These are phyloP conservation scores for Ormyrus pomaceus DNA, from an alignment of 2,888 invertebrate genomes.

Conservation along the genomic window DNA sequence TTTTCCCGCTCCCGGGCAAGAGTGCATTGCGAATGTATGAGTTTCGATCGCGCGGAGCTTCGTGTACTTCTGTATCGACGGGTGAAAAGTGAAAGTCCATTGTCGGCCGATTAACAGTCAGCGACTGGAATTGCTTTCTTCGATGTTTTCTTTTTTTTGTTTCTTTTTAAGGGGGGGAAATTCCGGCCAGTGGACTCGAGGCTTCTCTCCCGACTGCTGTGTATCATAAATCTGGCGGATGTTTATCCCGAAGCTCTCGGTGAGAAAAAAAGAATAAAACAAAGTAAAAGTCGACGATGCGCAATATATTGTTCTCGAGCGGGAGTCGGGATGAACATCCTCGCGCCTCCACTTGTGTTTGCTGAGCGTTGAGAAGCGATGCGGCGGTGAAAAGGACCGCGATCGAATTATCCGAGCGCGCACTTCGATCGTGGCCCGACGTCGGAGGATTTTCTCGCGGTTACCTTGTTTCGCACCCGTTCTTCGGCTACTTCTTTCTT, in stretches of 20 bases:
- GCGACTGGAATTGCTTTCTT: too few species aligned
- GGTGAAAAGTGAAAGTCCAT: constrained; percentile 54
- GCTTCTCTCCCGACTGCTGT: too few species aligned
- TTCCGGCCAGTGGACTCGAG: too few species aligned
- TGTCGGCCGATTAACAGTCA: constrained; percentile 18
- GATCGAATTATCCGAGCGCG: constrained; percentile 63
- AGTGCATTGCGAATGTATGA: constrained; percentile 3
- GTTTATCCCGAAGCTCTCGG: neutral
- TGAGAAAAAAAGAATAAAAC: neutral
- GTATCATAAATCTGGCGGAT: too few species aligned
- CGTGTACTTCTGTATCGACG: constrained; percentile 5
- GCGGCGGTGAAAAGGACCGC: constrained; percentile 59
- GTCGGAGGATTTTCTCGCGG: neutral
- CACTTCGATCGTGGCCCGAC: constrained; percentile 69
- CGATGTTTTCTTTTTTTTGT: too few species aligned
- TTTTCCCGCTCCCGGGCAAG: neutral
- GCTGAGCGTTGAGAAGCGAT: too few species aligned
- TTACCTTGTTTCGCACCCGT: neutral
- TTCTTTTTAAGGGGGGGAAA: too few species aligned
- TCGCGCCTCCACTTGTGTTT: too few species aligned
- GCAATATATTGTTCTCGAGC: constrained; percentile 7
- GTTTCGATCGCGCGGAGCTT: constrained; percentile 1
- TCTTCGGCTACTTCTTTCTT: constrained; percentile 58
- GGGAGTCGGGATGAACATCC: too few species aligned
- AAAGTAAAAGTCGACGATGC: neutral